Conservation (phyloP, 2,797 vertebrate genomes). For the Arrhamphus sclerolepis region DNA sequence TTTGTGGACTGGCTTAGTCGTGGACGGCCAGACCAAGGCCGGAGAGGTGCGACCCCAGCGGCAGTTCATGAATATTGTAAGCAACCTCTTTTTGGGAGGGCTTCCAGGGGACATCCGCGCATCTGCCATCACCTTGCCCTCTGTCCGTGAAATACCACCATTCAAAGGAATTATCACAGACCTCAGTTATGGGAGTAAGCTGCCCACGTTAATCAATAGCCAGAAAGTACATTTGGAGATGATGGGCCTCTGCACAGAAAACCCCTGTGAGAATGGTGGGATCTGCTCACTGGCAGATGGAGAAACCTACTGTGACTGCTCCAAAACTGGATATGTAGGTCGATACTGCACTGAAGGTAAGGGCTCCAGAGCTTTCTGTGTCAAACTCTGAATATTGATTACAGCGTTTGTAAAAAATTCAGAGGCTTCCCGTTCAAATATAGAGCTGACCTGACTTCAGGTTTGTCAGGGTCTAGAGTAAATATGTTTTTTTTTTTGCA, state of each 20-base stretch:
- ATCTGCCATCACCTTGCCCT: constrained; percentile 88
- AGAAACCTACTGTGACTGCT: constrained; percentile 94
- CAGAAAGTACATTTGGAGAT: constrained; percentile 89
- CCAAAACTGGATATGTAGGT: constrained; percentile 92
- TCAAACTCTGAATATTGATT: constrained; percentile 59
- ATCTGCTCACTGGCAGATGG: constrained; percentile 92
- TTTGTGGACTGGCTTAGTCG: constrained; percentile 86
- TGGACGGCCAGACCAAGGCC: constrained; percentile 88
- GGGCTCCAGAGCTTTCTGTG: constrained; percentile 63
- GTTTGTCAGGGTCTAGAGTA: constrained; percentile 14
- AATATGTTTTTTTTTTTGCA: background rate
- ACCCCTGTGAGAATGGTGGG: constrained; percentile 95
- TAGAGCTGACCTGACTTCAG: constrained; percentile 11
- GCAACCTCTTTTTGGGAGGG: constrained; percentile 94
- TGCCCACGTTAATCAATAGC: constrained; percentile 89
- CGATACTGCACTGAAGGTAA: constrained; percentile 97
- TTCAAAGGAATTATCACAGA: constrained; percentile 95
- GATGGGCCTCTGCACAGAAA: constrained; percentile 91
- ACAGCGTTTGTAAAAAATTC: constrained; percentile 41
- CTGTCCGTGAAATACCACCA: constrained; percentile 84
- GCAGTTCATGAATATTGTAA: constrained; percentile 94
- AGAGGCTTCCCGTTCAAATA: constrained; percentile 34
- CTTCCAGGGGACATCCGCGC: constrained; percentile 90
- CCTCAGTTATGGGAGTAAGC: constrained; percentile 91
- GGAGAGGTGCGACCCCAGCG: constrained; percentile 89